Conservation (phyloP, 2,888 invertebrate species). For the Drosophila recens region DNA sequence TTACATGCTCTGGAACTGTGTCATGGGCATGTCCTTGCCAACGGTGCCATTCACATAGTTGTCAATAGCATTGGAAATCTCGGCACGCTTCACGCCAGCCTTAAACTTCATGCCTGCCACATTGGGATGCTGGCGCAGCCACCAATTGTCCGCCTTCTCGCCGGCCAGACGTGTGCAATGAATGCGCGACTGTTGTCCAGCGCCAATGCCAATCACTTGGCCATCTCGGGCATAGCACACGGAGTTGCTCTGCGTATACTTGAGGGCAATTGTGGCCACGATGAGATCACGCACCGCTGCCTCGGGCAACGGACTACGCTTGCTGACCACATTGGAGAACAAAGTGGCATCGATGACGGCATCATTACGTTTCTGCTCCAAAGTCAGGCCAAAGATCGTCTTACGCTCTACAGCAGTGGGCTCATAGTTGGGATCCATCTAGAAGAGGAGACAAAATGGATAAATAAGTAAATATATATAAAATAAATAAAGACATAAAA, state of each 20-base stretch:
- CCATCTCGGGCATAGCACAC: conserved; percentile 96
- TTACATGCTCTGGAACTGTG: conserved; percentile 91
- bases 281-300: conserved; percentile 94
- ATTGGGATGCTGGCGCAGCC: conserved; percentile 96
- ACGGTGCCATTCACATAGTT: conserved; percentile 97
- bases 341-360: conserved; percentile 91
- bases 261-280: conserved; percentile 97
- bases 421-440: conserved; percentile 95
- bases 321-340: conserved; percentile 93
- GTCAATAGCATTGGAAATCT: conserved; percentile 97
- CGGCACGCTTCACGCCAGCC: conserved; percentile 93
- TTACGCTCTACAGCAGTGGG: conserved; percentile 93
- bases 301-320: conserved; percentile 89
- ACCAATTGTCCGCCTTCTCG: conserved; percentile 99
- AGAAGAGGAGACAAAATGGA: conserved; percentile 2
- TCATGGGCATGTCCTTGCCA: conserved; percentile 93
- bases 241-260: conserved; percentile 99
- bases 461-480: too few relatives aligned
- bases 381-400: conserved; percentile 92
- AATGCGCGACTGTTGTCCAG: conserved; percentile 99
- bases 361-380: conserved; percentile 96
- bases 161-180: conserved; percentile 99
- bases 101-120: conserved; percentile 94
- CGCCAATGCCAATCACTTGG: conserved; percentile 97
- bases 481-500: too few relatives aligned